These are phyloP conservation scores for Bembecia ichneumoniformis DNA, from an alignment of 2,888 invertebrate genomes.

Conservation along the genomic window DNA sequence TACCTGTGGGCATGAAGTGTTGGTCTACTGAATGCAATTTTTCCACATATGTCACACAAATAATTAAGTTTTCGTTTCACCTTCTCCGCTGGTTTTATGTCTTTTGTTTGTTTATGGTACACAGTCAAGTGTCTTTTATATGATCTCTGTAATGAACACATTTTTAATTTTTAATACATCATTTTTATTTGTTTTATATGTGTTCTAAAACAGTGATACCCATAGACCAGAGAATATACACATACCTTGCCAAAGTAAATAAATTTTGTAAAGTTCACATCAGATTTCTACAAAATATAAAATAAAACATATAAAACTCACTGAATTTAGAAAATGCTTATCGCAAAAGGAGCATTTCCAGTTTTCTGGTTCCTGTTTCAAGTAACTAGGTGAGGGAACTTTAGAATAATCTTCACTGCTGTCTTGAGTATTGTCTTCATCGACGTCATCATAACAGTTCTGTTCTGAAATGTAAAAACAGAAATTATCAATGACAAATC, in stretches of 20 bases:
- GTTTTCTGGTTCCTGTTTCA: conserved; percentile 33
- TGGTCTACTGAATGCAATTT: conserved; percentile 48
- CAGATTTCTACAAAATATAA: no score
- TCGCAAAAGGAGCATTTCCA: conserved; percentile 40
- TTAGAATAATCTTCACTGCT: conserved; percentile 42
- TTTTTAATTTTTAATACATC: background rate
- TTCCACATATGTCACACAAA: conserved; percentile 60
- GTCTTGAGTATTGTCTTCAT: conserved; percentile 12
- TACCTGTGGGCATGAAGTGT: conserved; percentile 55
- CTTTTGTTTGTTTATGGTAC: conserved; percentile 20
- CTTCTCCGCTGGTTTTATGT: conserved; percentile 17
- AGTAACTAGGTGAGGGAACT: conserved; percentile 39
- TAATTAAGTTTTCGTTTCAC: conserved; percentile 21
- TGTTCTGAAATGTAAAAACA: conserved; percentile 13
- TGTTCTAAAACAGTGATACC: no score
- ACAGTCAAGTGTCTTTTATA: conserved; percentile 37
- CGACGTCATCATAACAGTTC: conserved; percentile 17
- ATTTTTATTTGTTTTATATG: no score
- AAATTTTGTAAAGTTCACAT: no score
- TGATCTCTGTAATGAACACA: conserved; percentile 26
- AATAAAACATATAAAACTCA: conserved; percentile 16
- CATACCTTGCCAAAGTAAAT: no score
- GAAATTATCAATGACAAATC: no score
- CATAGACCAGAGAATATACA: no score
- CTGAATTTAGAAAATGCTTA: conserved; percentile 41